Base-by-base conservation (phyloP, 2,113 vertebrate species). In the Indri indri region DNA sequence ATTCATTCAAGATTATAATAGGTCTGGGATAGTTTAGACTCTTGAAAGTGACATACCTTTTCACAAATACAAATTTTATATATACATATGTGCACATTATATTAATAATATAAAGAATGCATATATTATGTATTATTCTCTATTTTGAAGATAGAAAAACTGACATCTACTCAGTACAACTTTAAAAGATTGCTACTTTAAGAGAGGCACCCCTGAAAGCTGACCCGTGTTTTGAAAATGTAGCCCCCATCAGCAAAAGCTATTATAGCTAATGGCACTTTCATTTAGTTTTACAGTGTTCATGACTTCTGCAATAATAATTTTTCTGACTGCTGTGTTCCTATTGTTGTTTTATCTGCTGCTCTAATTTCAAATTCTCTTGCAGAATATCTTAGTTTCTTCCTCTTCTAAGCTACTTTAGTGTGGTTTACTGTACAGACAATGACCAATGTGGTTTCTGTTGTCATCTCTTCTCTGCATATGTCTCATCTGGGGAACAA, bases 381-480 rank as follows among this genome's bases (percentile, higher is more conserved):
- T 40, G 54, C 54, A 30, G 61, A 90, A 34, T 23, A 32, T 30
- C 73, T 65, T 23, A 27, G 17, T 76, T 47, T 66, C 90, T 90
- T 81, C 59, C 16, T 1, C 7, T 65, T 86, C 42, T 83, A 54
- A 34, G 45, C 45, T 32, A 22, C 42, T 14, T 32, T 13, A 23
- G 2, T 18, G 13, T 30, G 25, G 66, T 30, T 95, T 88, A 25
- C 63, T 8, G 3, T 11, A 25, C 63, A 83, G 76, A 91, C 94
- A 83, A 91, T 23, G 73, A 32, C 47, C 94, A 16, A 45, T 57
- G 88, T 77, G 89, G 42, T 95, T 83, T 88, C 82, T 23, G 42
- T 87, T 93, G 91, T 96, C 87, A 73, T 63, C 59, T 32, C 52
- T 68, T 95, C 37, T 74, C 57, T 37, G 68, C 65, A 25, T 37